Evolutionary conservation across 2,797 vertebrate species (phyloP).

Genomic region (Uromys caudimaculatus): DNA sequence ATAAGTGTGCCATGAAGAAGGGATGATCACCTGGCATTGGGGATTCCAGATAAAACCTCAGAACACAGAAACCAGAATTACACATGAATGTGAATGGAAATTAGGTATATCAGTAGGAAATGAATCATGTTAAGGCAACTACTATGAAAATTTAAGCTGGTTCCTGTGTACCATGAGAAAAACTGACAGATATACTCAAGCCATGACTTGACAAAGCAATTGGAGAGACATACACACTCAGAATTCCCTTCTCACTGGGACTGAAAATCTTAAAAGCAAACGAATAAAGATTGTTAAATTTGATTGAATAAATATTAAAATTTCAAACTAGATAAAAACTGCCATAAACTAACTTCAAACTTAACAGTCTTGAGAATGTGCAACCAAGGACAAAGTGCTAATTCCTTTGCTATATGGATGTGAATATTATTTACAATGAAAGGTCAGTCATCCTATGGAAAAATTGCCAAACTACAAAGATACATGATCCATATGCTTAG

Average conservation of each 20-base stretch:
- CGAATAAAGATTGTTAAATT: not conserved
- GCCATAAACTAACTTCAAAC: not conserved
- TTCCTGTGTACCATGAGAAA: not conserved
- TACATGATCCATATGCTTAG: not conserved
- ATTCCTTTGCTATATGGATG: not conserved
- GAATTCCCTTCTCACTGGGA: not conserved
- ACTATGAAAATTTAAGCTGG: not conserved
- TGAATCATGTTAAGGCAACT: not conserved
- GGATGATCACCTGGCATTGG: not conserved
- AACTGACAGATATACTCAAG: not conserved
- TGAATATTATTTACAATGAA: not conserved
- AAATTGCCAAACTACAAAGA: not conserved
- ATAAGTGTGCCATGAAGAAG: not conserved
- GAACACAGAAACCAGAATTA: not conserved
- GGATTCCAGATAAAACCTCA: not conserved
- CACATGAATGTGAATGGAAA: not conserved
- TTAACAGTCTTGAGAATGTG: not conserved
- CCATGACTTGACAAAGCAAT: not conserved
- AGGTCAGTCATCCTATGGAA: not conserved
- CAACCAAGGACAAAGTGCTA: slow-evolving; percentile 8
- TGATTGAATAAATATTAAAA: not conserved
- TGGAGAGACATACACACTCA: not conserved
- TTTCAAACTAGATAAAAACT: not conserved
- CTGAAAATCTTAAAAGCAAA: not conserved
- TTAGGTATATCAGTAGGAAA: not conserved